phyloP scores from a whole-genome alignment of 2,113 vertebrate genomes.

The Vicugna pacos region DNA sequence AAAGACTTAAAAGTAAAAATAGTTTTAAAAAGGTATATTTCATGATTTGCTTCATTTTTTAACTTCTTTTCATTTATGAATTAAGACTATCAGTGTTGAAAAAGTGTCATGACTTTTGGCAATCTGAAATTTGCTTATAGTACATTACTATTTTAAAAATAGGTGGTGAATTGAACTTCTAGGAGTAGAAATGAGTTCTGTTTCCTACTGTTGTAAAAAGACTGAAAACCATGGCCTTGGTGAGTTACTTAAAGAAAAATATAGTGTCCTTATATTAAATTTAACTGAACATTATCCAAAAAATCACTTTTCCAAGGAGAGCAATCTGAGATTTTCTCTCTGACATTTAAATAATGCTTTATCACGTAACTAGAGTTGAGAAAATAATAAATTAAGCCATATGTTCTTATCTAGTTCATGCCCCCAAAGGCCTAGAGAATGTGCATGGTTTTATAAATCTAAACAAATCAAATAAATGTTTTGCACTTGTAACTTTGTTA shows the following conservation, averaged over 20 bases:
- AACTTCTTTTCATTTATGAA: not conserved
- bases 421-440: constrained; percentile 50
- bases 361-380: constrained; percentile 23
- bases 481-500: constrained; percentile 64
- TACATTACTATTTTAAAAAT: not conserved
- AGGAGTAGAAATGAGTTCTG: not conserved
- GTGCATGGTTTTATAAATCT: constrained; percentile 62
- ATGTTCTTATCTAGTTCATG: constrained; percentile 68
- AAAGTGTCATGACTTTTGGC: not conserved
- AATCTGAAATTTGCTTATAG: not conserved
- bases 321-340: constrained; percentile 51
- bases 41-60: not conserved
- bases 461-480: constrained; percentile 78
- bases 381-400: constrained; percentile 72
- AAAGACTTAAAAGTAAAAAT: too few species aligned
- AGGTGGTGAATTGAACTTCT: not conserved
- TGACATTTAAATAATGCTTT: constrained; percentile 75
- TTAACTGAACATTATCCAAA: constrained; percentile 60
- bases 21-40: not conserved
- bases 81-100: not conserved
- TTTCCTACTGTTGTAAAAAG: not conserved
- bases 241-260: constrained; percentile 50
- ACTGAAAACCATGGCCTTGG: not conserved
- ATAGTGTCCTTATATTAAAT: constrained; percentile 68
- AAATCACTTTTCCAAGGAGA: constrained; percentile 62